Evolutionary conservation across 2,797 vertebrate species (phyloP).

Genomic region (Lagorchestes hirsutus): DNA sequence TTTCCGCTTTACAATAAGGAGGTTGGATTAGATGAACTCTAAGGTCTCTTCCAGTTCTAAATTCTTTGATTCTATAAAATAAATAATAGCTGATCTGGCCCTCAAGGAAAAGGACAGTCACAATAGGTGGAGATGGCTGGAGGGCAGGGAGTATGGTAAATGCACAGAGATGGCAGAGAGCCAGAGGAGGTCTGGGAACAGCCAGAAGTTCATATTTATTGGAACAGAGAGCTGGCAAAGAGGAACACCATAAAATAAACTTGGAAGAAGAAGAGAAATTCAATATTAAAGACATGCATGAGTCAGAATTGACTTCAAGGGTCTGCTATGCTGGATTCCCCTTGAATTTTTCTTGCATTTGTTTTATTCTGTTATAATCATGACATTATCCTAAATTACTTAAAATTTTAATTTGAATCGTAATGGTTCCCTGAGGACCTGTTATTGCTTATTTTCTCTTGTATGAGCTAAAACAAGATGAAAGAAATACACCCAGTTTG

Average conservation of each 20-base stretch:
- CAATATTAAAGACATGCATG: background rate
- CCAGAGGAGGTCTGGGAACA: background rate
- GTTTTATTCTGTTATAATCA: background rate
- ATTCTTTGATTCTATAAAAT: background rate
- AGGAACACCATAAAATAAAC: background rate
- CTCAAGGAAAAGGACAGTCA: background rate
- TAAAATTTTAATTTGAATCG: background rate
- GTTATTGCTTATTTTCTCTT: background rate
- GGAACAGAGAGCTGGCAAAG: background rate
- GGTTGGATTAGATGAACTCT: background rate
- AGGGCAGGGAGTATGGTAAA: background rate
- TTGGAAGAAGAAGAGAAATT: slow-evolving; percentile 5
- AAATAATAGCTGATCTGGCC: background rate
- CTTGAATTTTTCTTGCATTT: background rate
- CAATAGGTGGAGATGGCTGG: background rate
- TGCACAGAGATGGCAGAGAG: background rate
- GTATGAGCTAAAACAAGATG: background rate
- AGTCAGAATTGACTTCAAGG: background rate
- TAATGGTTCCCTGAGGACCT: background rate
- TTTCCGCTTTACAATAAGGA: background rate
- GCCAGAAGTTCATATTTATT: background rate
- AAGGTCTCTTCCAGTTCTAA: background rate
- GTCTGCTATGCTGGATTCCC: background rate
- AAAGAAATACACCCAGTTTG: background rate
- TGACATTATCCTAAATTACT: background rate